Evolutionary conservation across 2,888 invertebrate genomes (phyloP), one percentile per base, ranked within the genome.

Genomic region (Acleris emargana): DNA sequence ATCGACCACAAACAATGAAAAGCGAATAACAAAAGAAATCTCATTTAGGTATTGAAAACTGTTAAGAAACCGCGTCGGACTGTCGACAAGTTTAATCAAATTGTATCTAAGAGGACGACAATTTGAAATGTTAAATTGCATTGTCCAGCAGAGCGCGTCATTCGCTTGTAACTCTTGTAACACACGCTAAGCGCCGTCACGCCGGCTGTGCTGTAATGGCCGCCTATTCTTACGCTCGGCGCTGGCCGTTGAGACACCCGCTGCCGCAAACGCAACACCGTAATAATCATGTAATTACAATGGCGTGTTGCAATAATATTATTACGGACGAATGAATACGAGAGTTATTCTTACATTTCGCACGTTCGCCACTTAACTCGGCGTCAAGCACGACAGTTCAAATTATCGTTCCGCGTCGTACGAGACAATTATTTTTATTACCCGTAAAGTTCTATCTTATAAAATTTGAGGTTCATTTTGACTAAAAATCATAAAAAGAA

Each of bases 31-130:
- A 52, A 64, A 50, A 72, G 66, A 75, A 79, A 77, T 73, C 76
- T 74, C 68, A 68, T 69, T 69, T 58, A 32, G 7, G 32, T 67
- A 74, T 70, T 78, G 75, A 57, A 76, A 79, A 67, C 61, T 61
- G 69, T 77, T 76, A 64, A 64, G 73, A 75, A 76, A 75, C 63
- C 57, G 18, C 55, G 69, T 66, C 64, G 57, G 49, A 42, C 32
- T 45, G 50, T n/a, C 22, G 45, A 55, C 73, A 68, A 69, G 59
- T 45, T 58, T 66, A 55, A 62, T 66, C 25, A 38, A 38, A 66
- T 66, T 66, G 57, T 52, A 61, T 47, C 22, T 42, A 55, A 45
- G 58, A 52, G 45, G 51, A 51, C 45, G 51, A 66, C 51, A 66
- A 57, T 45, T 45, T 61, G 20, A 16, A 66, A 66, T 57, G 66